A percentile compares a stretch with the other conserved stretches of the same genome.
These are phyloP conservation scores for Cephus cinctus DNA, from an alignment of 1,140 invertebrate genomes.

Conservation along the genomic window DNA sequence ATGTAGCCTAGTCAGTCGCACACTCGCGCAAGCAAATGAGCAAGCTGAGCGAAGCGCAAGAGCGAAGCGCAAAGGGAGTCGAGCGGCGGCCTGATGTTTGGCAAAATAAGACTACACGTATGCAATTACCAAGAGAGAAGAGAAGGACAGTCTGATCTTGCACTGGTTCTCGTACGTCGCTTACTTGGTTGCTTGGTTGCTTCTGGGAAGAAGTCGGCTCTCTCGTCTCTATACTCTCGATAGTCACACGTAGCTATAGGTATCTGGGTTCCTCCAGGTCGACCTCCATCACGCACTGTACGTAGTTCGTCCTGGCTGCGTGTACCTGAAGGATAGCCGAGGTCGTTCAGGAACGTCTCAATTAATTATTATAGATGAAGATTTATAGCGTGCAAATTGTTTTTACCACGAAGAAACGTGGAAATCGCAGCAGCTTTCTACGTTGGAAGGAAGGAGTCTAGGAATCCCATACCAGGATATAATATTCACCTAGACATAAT, in stretches of 20 bases:
- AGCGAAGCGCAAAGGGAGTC: not conserved
- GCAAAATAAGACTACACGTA: slow-evolving; percentile 14
- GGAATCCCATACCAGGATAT: too few species aligned
- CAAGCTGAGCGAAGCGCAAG: not conserved
- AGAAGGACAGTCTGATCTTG: too few species aligned
- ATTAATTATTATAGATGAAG: slow-evolving; percentile 19
- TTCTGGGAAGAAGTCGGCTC: not conserved
- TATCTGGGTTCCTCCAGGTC: too few species aligned
- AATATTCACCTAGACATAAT: too few species aligned
- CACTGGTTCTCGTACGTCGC: not conserved
- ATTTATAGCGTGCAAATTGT: slow-evolving; percentile 18
- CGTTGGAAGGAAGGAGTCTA: too few species aligned
- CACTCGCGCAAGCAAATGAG: not conserved
- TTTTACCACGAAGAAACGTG: not conserved
- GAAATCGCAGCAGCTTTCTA: too few species aligned
- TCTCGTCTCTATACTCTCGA: not conserved
- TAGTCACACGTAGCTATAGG: not conserved
- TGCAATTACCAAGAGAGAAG: slow-evolving; percentile 12
- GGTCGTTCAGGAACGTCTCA: slow-evolving; percentile 7
- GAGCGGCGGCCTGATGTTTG: not conserved
- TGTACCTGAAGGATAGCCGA: too few species aligned
- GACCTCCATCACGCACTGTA: too few species aligned
- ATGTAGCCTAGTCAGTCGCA: too few species aligned
- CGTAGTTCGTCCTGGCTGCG: too few species aligned
- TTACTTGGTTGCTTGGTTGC: not conserved